Base-by-base conservation (phyloP, 1,140 invertebrate species). In the Archegozetes longisetosus region DNA sequence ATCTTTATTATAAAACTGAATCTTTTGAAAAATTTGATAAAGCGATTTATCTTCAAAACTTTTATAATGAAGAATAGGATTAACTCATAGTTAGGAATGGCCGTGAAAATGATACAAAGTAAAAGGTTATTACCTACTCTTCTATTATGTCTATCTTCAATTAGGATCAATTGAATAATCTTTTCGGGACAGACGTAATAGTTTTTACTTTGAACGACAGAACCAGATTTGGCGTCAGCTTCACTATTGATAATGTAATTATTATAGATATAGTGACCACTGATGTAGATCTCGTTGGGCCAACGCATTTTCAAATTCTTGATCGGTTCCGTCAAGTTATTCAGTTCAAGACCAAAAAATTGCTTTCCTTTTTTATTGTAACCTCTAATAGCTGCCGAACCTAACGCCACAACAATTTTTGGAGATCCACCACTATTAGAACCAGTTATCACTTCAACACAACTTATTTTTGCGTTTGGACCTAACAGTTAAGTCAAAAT, bases 361-460 rank as follows among this genome's bases (percentile, higher is more conserved):
- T 92, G 79, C 77, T 94, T 92, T 28, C 89, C 89, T 71, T 91
- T 93, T 70, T 82, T 86, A 0, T 84, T 88, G 64, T 79, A 93
- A 23, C 88, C n/a, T n/a, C n/a, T n/a, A n/a, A n/a, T n/a, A n/a
- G n/a, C n/a, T n/a, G n/a, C n/a, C n/a, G n/a, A n/a, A 52, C 61
- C 61, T 32, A 40, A 55, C 12, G 58, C 52, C 20, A 49, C 22
- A 14, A 62, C 23, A 27, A 62, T 55, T 59, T 53, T 54, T 3
- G 49, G n/a, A 13, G 48, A 52, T 20, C 29, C 32, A 32, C n/a
- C 20, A 12, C 12, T 20, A 14, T 50, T 57, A n/a, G 1, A 12
- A 17, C 27, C 52, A 22, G 26, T 17, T 27, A 61, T 26, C 2
- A 61, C 26, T 52, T 62, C 55, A 2, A 62, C 32, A 52, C 56